Evolutionary conservation across 2,888 invertebrate species (phyloP).

Genomic region (Lochmaea capreae): DNA sequence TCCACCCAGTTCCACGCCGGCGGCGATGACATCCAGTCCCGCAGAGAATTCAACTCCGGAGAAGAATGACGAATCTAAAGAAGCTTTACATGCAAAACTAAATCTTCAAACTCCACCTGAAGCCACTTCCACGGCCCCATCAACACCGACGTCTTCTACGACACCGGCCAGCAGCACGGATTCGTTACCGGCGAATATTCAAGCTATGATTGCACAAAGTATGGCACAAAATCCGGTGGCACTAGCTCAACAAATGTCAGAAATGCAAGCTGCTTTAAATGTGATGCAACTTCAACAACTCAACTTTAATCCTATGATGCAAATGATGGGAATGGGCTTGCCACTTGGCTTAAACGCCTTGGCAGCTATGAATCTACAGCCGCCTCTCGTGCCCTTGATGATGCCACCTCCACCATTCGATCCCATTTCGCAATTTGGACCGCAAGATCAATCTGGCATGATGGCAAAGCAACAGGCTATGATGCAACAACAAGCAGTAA

Average conservation of each 20-base stretch:
- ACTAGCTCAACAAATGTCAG: constrained; percentile 82
- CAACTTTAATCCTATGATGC: constrained; percentile 92
- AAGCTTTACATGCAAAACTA: constrained; percentile 64
- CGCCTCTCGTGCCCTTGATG: constrained; percentile 90
- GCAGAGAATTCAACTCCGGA: constrained; percentile 70
- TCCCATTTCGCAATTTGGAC: constrained; percentile 72
- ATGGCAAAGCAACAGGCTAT: constrained; percentile 82
- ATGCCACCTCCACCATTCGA: constrained; percentile 87
- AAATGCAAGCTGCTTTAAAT: constrained; percentile 87
- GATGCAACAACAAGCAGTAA: constrained; percentile 77
- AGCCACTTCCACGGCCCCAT: constrained; percentile 70
- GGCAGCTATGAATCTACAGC: constrained; percentile 95
- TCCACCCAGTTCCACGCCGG: constrained; percentile 58
- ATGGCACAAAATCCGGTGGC: constrained; percentile 66
- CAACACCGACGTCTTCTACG: constrained; percentile 72
- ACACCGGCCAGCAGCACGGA: constrained; percentile 74
- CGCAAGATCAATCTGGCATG: constrained; percentile 67
- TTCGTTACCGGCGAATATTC: constrained; percentile 66
- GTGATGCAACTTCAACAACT: constrained; percentile 87
- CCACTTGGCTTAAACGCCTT: constrained; percentile 85
- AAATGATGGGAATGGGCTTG: constrained; percentile 86
- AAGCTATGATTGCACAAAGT: constrained; percentile 66
- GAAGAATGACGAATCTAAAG: constrained; percentile 66
- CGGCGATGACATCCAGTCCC: constrained; percentile 63
- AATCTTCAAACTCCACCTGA: constrained; percentile 64